Percentiles rank a stretch among this genome's conserved stretches.
Evolutionary conservation across 2,797 vertebrate genomes (phyloP).

Genomic region (Manis pentadactyla): DNA sequence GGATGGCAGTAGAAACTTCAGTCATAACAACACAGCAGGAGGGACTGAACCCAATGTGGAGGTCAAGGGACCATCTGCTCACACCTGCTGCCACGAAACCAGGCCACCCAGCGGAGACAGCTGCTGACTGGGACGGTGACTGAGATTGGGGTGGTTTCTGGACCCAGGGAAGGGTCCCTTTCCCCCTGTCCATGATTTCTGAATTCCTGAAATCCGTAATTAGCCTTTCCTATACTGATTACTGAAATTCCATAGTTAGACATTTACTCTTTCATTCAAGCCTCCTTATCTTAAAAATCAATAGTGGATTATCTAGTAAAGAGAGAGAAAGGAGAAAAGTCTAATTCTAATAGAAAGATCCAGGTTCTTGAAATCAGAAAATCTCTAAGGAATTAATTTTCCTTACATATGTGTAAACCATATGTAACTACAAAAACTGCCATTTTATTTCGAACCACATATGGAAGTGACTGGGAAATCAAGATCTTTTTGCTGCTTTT

Average conservation of each 20-base stretch:
- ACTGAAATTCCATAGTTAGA: background rate
- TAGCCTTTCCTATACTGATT: background rate
- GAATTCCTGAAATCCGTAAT: background rate
- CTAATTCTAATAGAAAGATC: slow-evolving; percentile 11
- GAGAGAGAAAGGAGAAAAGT: background rate
- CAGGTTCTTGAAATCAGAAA: slow-evolving; percentile 33
- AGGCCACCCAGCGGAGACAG: too few relatives aligned
- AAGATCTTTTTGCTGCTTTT: slow-evolving; percentile 30
- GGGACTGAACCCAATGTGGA: background rate
- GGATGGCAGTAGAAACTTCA: background rate
- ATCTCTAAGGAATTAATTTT: background rate
- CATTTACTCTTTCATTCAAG: background rate
- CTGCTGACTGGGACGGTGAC: background rate
- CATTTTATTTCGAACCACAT: slow-evolving; percentile 42
- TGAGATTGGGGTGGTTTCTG: background rate
- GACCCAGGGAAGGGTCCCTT: background rate
- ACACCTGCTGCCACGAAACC: background rate
- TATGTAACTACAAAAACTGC: background rate
- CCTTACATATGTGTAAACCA: background rate
- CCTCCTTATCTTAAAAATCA: background rate
- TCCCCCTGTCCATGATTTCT: background rate
- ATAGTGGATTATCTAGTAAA: background rate
- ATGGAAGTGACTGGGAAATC: background rate
- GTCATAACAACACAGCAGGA: background rate
- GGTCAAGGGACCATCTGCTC: background rate